A percentile compares a stretch with the other conserved stretches of the same genome.
These are phyloP conservation scores for Delichon dasypus DNA, from an alignment of 2,797 vertebrate genomes.

Conservation along the genomic window DNA sequence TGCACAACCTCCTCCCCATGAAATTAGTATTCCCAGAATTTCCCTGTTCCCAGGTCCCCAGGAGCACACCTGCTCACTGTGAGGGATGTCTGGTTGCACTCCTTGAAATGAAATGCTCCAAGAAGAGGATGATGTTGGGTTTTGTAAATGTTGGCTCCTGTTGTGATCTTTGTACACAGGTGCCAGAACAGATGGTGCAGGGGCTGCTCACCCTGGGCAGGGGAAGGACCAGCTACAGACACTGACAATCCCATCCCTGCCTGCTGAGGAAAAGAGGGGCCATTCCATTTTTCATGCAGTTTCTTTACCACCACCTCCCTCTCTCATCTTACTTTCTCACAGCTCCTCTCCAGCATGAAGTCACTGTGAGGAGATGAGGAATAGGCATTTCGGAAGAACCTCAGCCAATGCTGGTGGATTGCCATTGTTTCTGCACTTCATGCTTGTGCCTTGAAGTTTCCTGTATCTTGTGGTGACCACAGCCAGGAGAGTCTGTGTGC, in stretches of 20 bases:
- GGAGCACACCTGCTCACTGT: not conserved
- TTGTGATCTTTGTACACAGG: not conserved
- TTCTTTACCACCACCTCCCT: not conserved
- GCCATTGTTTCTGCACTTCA: not conserved
- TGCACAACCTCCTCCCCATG: not conserved
- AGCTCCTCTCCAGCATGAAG: not conserved
- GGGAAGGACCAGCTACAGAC: not conserved
- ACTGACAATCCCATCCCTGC: not conserved
- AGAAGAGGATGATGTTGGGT: not conserved
- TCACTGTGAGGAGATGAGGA: not conserved
- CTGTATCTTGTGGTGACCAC: not conserved
- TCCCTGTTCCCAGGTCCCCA: not conserved
- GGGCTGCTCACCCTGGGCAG: not conserved
- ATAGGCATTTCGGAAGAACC: not conserved
- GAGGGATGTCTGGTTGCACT: not conserved
- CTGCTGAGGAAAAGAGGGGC: not conserved
- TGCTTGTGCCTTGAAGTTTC: not conserved
- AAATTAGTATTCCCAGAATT: not conserved
- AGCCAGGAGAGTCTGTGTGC: not conserved
- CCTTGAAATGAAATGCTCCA: not conserved
- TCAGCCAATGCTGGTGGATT: fast-evolving
- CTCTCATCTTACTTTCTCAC: not conserved
- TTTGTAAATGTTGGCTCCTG: not conserved
- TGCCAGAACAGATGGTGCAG: not conserved
- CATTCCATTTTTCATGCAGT: not conserved